These are phyloP conservation scores for Dipodomys stephensi DNA, from an alignment of 2,113 vertebrate genomes.

Conservation along the genomic window DNA sequence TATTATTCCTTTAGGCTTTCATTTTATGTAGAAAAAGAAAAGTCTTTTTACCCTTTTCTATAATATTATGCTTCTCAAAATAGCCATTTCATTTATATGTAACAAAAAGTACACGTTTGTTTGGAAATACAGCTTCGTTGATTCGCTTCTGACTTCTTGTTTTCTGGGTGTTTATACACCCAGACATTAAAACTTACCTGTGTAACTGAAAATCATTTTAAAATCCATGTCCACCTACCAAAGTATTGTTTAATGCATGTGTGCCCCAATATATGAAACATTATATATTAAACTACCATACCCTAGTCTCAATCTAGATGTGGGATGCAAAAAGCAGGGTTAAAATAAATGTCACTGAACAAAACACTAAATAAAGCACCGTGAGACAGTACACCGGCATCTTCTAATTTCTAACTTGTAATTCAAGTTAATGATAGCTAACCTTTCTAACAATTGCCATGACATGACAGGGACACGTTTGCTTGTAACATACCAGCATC, in stretches of 20 bases:
- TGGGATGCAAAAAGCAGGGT: neutral
- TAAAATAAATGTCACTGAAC: constrained; percentile 66
- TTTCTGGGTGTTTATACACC: neutral
- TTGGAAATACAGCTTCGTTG: too few relatives aligned
- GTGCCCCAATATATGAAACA: neutral
- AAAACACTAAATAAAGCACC: constrained; percentile 71
- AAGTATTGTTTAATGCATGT: neutral
- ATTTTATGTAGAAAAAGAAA: too few relatives aligned
- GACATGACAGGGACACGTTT: constrained; percentile 72
- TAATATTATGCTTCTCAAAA: too few relatives aligned
- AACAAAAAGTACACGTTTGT: too few relatives aligned
- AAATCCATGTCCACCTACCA: neutral
- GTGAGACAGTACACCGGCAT: constrained; percentile 69
- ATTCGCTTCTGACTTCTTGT: too few relatives aligned
- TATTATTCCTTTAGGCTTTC: neutral
- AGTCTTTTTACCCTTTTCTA: too few relatives aligned
- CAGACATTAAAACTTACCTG: neutral
- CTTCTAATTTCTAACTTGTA: constrained; percentile 45
- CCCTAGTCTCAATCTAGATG: neutral
- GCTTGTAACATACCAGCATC: constrained; percentile 58
- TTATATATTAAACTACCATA: neutral
- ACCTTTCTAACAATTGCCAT: constrained; percentile 72
- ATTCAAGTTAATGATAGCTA: constrained; percentile 72
- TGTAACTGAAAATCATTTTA: constrained; percentile 26
- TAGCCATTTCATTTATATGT: too few relatives aligned